A percentile compares a stretch with the other conserved stretches of the same genome.
These are phyloP conservation scores for Bovichtus variegatus DNA, from an alignment of 2,797 vertebrate species.

Conservation along the genomic window DNA sequence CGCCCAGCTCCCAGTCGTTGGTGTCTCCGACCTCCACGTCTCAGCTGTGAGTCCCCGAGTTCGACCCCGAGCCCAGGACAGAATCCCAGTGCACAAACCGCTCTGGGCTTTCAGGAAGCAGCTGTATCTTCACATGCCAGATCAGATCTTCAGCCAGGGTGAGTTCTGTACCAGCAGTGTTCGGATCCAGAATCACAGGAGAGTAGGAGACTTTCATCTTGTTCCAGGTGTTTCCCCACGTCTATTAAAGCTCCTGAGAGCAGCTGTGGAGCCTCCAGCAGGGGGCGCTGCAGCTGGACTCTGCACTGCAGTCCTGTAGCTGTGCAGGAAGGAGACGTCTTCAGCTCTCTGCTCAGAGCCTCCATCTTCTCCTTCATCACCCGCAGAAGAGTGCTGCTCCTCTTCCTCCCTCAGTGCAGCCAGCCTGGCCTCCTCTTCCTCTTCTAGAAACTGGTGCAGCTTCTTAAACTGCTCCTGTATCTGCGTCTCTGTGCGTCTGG, in stretches of 20 bases:
- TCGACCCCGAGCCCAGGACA: conserved; percentile 27
- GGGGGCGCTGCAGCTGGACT: neutral
- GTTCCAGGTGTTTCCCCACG: conserved; percentile 36
- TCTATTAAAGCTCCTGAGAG: conserved; percentile 29
- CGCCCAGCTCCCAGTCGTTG: conserved; percentile 48
- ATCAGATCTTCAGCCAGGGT: conserved; percentile 34
- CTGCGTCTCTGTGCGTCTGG: conserved; percentile 20
- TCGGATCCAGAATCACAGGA: conserved; percentile 56
- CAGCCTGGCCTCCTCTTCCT: conserved; percentile 31
- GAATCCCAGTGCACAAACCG: conserved; percentile 50
- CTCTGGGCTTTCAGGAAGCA: conserved; percentile 26
- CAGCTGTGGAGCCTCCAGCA: conserved; percentile 10
- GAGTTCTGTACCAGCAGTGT: conserved; percentile 40
- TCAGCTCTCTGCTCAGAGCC: neutral
- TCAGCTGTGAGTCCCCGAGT: conserved; percentile 45
- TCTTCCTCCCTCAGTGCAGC: conserved; percentile 33
- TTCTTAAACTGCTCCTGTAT: conserved; percentile 23
- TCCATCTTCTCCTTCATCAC: conserved; percentile 12
- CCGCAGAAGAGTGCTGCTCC: conserved; percentile 34
- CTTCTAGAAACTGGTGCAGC: conserved; percentile 24
- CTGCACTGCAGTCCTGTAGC: conserved; percentile 9
- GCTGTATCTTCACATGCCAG: conserved; percentile 8
- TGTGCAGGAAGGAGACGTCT: neutral
- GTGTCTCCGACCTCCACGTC: conserved; percentile 31
- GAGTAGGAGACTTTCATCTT: conserved; percentile 37